A percentile compares a stretch with the other conserved stretches of the same genome.
Conservation (phyloP, 1,140 invertebrate species). For the Plutomurus gul region DNA sequence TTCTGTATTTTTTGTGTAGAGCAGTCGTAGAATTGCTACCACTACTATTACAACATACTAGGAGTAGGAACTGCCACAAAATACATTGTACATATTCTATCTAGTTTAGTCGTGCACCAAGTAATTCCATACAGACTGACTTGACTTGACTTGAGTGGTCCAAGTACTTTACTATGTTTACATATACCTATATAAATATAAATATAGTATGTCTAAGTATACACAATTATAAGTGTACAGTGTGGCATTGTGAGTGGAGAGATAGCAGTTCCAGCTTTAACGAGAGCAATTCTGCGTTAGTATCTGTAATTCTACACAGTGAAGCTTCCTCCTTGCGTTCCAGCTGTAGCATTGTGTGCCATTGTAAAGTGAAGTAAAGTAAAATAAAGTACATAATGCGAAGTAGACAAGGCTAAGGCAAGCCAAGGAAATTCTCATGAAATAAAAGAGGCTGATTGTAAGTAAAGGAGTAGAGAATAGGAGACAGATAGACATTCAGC, state of each 20-base stretch:
- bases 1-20: not conserved
- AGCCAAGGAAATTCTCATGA: slow-evolving; percentile 16
- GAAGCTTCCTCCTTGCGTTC: not conserved
- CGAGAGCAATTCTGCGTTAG: no score
- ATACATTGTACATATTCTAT: no score
- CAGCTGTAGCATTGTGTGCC: not conserved
- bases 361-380: slow-evolving; percentile 17
- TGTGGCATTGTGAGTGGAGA: no score
- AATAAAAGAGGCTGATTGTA: slow-evolving; percentile 20
- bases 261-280: no score
- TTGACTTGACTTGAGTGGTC: not conserved
- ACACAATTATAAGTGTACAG: not conserved
- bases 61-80: no score
- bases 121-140: not conserved
- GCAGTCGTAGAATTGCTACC: no score
- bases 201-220: no score
- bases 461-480: not conserved
- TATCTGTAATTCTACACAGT: not conserved
- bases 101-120: no score
- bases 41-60: no score
- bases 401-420: not conserved
- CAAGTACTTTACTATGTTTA: not conserved
- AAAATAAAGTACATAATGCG: slow-evolving; percentile 18
- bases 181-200: no score
- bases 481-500: slow-evolving; percentile 6